Percentiles rank a stretch among this genome's conserved stretches.
Conservation (phyloP, 2,888 invertebrate genomes). For the Synanthedon tipuliformis region DNA sequence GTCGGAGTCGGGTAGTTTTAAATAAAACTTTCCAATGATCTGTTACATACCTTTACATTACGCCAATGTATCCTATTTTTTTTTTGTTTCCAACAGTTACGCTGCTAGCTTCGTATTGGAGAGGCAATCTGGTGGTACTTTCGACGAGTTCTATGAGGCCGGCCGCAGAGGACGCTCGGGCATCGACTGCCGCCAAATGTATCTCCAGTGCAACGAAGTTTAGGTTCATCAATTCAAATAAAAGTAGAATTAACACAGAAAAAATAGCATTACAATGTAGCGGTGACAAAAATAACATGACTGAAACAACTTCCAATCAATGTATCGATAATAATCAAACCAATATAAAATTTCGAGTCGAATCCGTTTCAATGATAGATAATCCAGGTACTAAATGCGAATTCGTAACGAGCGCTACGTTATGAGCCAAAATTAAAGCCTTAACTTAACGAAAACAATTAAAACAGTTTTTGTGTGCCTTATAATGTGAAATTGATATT, state of each 20-base stretch:
- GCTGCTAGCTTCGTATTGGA: constrained; percentile 88
- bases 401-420: constrained; percentile 6
- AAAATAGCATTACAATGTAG: no score
- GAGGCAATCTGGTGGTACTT: constrained; percentile 78
- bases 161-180: constrained; percentile 87
- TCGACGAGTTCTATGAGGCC: constrained; percentile 86
- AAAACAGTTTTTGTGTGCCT: constrained; percentile 2
- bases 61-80: background rate
- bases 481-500: constrained; percentile 15
- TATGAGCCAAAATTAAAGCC: constrained; percentile 11
- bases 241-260: no score
- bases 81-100: constrained; percentile 69
- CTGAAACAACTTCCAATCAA: no score
- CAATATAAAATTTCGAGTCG: no score
- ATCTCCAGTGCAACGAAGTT: constrained; percentile 90
- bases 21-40: background rate
- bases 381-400: background rate
- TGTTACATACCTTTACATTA: background rate
- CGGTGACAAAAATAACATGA: no score
- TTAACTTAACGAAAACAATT: background rate
- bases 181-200: constrained; percentile 86
- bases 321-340: no score
- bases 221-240: constrained; percentile 40
- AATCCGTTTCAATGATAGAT: no score
- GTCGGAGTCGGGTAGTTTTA: no score